phyloP scores from a whole-genome alignment of 1,140 invertebrate genomes.

The Lordiphosa mommai region DNA sequence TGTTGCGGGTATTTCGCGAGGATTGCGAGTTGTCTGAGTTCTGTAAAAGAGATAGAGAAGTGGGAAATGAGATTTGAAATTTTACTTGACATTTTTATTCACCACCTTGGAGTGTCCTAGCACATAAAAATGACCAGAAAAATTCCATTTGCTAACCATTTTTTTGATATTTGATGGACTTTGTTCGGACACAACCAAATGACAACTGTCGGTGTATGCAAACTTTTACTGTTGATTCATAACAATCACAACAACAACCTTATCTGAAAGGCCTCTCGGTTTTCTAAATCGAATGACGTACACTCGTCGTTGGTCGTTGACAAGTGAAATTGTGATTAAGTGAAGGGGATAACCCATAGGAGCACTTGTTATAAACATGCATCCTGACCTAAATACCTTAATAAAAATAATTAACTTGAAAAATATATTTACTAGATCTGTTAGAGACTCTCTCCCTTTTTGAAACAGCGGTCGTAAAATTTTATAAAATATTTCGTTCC shows the following conservation, averaged over 20 bases:
- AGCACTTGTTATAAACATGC: slow-evolving; percentile 9
- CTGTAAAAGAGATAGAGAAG: slow-evolving; percentile 15
- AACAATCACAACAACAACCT: slow-evolving; percentile 13
- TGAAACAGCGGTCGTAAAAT: no score
- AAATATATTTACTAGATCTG: no score
- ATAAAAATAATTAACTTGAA: not conserved
- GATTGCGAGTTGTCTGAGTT: slow-evolving; percentile 59
- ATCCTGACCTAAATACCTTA: not conserved
- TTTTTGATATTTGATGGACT: slow-evolving; percentile 7
- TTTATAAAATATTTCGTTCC: no score
- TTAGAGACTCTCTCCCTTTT: no score
- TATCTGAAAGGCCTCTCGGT: slow-evolving; percentile 19
- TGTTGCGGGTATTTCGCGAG: slow-evolving; percentile 20
- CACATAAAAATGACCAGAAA: slow-evolving; percentile 33
- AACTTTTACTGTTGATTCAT: slow-evolving; percentile 26
- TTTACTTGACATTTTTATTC: not conserved
- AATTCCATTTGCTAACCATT: slow-evolving; percentile 42
- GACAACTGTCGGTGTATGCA: slow-evolving; percentile 27
- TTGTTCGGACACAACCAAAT: slow-evolving; percentile 16
- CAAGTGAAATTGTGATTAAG: slow-evolving; percentile 11
- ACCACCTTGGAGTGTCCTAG: slow-evolving; percentile 34
- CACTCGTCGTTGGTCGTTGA: slow-evolving; percentile 9
- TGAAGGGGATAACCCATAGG: not conserved
- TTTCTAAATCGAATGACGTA: slow-evolving; percentile 32
- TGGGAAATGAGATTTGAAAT: not conserved